Percentiles rank a stretch among this genome's conserved stretches.
These are phyloP conservation scores for Odocoileus virginianus DNA, from an alignment of 2,113 vertebrate genomes.

Conservation along the genomic window DNA sequence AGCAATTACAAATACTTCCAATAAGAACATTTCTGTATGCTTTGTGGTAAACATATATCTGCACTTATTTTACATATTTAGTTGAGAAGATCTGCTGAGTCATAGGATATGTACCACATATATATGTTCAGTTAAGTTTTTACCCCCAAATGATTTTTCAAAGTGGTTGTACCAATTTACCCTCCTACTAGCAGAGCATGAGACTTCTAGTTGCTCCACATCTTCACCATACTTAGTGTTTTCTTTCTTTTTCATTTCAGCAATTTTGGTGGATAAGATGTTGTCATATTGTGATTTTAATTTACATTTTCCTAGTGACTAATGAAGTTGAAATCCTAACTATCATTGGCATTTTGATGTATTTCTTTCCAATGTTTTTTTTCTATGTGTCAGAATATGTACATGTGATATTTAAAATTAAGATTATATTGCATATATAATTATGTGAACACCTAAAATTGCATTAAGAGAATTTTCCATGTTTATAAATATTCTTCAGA, in stretches of 20 bases:
- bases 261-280: background rate
- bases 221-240: background rate
- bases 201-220: background rate
- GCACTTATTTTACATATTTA: background rate
- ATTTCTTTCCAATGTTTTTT: background rate
- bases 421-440: background rate
- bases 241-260: background rate
- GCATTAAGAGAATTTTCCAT: background rate
- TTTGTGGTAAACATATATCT: background rate
- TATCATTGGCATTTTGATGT: background rate
- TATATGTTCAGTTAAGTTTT: background rate
- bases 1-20: background rate
- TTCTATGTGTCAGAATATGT: background rate
- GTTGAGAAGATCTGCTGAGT: background rate
- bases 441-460: background rate
- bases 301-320: background rate
- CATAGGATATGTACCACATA: background rate
- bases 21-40: background rate
- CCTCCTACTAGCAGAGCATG: background rate
- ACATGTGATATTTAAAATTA: background rate
- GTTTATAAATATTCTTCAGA: slow-evolving; percentile 34
- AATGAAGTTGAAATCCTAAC: background rate
- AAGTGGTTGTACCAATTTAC: background rate
- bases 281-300: background rate
- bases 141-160: background rate